A percentile compares a stretch with the other conserved stretches of the same genome.
These are phyloP conservation scores for Scartelaos histophorus DNA, from an alignment of 2,113 vertebrate species.

Conservation along the genomic window DNA sequence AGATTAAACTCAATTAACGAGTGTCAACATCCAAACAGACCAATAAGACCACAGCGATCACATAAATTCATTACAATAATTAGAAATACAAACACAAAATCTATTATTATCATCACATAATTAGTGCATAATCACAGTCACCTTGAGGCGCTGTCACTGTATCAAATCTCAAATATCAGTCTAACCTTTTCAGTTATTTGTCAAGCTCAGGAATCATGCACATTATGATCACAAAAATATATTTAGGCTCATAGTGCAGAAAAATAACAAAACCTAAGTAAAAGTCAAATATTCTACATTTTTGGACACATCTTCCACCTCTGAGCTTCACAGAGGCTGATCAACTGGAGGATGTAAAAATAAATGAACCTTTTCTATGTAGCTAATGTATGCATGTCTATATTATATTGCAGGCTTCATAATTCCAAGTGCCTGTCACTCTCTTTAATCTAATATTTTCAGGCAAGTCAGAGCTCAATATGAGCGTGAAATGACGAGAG, in stretches of 20 bases:
- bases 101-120: constrained; percentile 48
- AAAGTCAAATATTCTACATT: not conserved
- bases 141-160: constrained; percentile 46
- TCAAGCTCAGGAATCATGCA: constrained; percentile 23
- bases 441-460: constrained; percentile 19
- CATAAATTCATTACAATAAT: constrained; percentile 60
- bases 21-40: constrained; percentile 38
- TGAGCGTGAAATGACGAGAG: constrained; percentile 16
- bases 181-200: constrained; percentile 28
- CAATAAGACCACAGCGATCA: constrained; percentile 52
- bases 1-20: constrained; percentile 2
- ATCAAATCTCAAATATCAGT: constrained; percentile 34
- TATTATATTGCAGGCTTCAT: not conserved
- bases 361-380: not conserved
- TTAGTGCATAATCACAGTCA: constrained; percentile 38
- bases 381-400: not conserved
- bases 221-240: no score
- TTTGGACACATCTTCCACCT: not conserved
- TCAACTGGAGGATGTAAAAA: not conserved
- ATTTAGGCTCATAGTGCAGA: no score
- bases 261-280: not conserved
- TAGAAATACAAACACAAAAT: constrained; percentile 48
- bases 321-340: not conserved
- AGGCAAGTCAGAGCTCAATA: constrained; percentile 10
- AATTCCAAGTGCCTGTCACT: not conserved